Conservation (phyloP, 2,797 vertebrate species). For the Chloroceryle amazona region DNA sequence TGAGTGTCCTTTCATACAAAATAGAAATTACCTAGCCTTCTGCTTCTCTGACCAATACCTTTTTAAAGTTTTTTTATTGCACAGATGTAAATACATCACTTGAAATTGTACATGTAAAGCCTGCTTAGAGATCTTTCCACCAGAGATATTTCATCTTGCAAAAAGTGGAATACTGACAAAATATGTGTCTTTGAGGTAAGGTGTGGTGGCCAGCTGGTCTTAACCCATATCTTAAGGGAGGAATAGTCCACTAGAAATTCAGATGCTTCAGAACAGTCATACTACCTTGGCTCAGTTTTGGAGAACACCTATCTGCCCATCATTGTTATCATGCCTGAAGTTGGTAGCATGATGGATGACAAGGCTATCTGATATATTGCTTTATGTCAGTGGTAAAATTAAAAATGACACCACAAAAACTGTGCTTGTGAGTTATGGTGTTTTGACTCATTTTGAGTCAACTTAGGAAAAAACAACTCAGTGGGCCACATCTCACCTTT, state of each 20-base stretch:
- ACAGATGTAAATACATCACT: neutral
- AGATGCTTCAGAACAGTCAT: neutral
- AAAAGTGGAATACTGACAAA: neutral
- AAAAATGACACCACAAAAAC: neutral
- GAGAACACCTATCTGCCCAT: neutral
- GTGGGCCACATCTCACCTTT: neutral
- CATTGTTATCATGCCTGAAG: neutral
- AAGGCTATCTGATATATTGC: neutral
- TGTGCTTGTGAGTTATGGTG: neutral
- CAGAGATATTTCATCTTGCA: neutral
- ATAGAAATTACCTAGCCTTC: neutral
- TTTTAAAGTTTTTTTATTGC: neutral
- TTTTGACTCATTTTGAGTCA: neutral
- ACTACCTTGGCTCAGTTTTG: neutral
- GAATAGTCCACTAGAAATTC: neutral
- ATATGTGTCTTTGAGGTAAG: neutral
- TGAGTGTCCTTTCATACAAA: neutral
- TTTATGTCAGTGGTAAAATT: neutral
- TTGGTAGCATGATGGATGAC: neutral
- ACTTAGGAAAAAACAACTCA: neutral
- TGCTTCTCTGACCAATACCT: neutral
- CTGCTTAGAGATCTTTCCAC: neutral
- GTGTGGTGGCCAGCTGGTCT: neutral
- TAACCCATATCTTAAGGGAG: neutral
- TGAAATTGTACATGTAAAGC: neutral